Base-by-base conservation (phyloP, 2,888 invertebrate species). In the Ecliptopera silaceata region DNA sequence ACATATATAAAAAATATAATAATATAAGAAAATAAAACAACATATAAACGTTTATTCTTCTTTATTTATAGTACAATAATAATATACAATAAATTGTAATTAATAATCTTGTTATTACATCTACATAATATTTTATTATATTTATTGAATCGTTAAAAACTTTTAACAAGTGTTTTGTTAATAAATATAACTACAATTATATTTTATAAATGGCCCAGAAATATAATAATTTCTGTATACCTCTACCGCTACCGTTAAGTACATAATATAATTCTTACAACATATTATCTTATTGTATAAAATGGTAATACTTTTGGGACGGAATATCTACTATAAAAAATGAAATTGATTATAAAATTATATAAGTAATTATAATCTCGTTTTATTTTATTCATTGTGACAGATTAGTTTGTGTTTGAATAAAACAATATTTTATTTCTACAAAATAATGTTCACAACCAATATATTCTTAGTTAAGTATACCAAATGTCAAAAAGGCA, bases 291-390 rank as follows among this genome's bases (percentile, higher is more conserved):
- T 69, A 69, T 49, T 70, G 73, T 73, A 66, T 68, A 62, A 77
- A 75, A 76, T 81, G 82, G 82, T 87, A 86, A 86, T 86, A 86
- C 84, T 84, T 71, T 77, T 72, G 69, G 87, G 87, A 88, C 88
- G 88, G 88, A 88, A 80, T 81, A 74, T 80, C 77, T 67, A 64
- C 77, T 68, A 61, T 64, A 55, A 55, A 34, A 58, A 57, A 60
- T 59, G 38, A 11, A 49, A 58, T 42, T 45, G 59, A 44, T 53
- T 49, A 56, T 59, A 58, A 34, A 58, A 53, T 61, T 50, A 65
- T 41, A 55, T 13, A 64, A 63, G 1, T 38, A 67, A 52, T 69
- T 64, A 68, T 67, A 66, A 61, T 56, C 56, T 68, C 64, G 65
- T 67, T 67, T 68, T 43, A 12, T 69, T 63, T 58, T 64, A 26